These are phyloP conservation scores for Lithobates pipiens DNA, from an alignment of 2,797 vertebrate genomes.

Conservation along the genomic window DNA sequence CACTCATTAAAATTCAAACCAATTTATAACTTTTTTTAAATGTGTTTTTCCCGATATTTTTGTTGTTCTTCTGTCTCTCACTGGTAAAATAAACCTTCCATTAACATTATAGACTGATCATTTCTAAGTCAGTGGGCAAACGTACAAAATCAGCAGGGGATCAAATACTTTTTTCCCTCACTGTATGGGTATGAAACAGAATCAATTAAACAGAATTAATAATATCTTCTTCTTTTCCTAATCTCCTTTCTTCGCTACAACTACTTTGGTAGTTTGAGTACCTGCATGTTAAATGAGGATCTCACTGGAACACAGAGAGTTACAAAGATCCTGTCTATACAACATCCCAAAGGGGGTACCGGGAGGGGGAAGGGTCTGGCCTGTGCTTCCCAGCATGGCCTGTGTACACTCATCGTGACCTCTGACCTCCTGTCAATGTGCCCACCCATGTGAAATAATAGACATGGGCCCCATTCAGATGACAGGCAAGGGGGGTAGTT, in stretches of 20 bases:
- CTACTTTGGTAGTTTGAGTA: neutral
- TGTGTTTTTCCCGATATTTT: no score
- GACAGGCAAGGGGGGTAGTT: slow-evolving; percentile 13
- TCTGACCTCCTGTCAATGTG: slow-evolving; percentile 51
- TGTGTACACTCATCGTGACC: slow-evolving; percentile 47
- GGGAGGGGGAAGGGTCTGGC: slow-evolving; percentile 41
- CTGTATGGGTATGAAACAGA: no score
- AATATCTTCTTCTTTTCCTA: neutral
- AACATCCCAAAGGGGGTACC: slow-evolving; percentile 33
- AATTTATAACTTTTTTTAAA: no score
- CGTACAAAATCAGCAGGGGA: no score
- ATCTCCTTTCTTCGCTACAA: neutral
- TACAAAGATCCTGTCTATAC: slow-evolving; percentile 46
- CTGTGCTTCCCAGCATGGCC: slow-evolving; percentile 56
- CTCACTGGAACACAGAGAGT: slow-evolving; percentile 18
- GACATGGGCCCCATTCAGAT: slow-evolving; percentile 37
- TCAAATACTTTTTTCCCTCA: no score
- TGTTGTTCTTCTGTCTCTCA: no score
- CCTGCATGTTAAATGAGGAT: neutral
- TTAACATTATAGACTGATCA: no score
- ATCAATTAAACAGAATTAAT: neutral
- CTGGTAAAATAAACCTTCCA: no score
- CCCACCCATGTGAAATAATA: slow-evolving; percentile 47
- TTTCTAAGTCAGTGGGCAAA: no score
- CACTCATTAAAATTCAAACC: no score